Percentiles rank a stretch among this genome's conserved stretches.
These are phyloP conservation scores for Anseranas semipalmata DNA, from an alignment of 2,113 vertebrate genomes.

Conservation along the genomic window DNA sequence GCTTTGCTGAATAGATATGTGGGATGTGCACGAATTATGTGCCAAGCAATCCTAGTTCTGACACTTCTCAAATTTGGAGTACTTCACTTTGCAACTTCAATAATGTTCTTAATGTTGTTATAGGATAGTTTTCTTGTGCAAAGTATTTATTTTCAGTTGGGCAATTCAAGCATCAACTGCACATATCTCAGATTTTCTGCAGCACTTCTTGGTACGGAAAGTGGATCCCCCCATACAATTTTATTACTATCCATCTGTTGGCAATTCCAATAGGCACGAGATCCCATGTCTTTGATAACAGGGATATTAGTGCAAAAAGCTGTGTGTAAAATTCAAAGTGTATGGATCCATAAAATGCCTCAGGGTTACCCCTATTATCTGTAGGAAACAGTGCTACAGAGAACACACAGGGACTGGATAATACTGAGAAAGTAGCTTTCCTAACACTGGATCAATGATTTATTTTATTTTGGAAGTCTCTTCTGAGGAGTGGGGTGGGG, in stretches of 20 bases:
- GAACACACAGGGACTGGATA: neutral
- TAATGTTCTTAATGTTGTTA: neutral
- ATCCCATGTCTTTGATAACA: neutral
- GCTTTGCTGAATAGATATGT: neutral
- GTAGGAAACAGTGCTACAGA: neutral
- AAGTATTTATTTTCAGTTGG: neutral
- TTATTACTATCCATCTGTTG: neutral
- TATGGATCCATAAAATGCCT: neutral
- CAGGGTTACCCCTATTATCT: neutral
- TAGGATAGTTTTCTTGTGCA: neutral
- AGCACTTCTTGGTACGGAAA: neutral
- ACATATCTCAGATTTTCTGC: neutral
- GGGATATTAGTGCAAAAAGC: neutral
- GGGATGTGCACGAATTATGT: neutral
- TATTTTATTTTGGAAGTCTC: constrained; percentile 50
- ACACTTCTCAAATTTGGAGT: neutral
- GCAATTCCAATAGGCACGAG: neutral
- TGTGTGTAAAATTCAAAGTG: neutral
- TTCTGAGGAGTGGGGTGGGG: neutral
- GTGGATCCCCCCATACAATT: neutral
- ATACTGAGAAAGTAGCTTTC: neutral
- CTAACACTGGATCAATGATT: constrained; percentile 28
- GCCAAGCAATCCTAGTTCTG: neutral
- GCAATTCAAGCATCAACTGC: neutral
- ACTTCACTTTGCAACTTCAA: neutral